Conservation (phyloP, 2,113 vertebrate species). For the Charina bottae region DNA sequence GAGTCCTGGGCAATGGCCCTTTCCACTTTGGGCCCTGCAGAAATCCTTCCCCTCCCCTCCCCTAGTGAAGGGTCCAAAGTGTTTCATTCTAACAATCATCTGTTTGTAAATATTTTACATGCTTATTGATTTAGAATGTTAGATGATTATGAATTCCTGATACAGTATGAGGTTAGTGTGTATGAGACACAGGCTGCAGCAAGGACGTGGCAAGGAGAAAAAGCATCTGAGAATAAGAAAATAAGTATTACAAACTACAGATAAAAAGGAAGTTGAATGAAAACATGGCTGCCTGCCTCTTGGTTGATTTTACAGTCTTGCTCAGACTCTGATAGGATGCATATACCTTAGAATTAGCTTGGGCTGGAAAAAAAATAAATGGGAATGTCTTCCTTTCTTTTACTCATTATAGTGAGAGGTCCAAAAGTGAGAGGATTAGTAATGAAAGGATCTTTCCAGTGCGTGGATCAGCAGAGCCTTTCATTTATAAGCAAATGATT, state of each 20-base stretch:
- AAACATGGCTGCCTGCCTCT: conserved; percentile 27
- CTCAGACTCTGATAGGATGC: conserved; percentile 35
- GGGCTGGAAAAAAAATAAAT: neutral
- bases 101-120: conserved; percentile 82
- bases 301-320: conserved; percentile 15
- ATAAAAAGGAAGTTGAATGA: conserved; percentile 40
- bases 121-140: conserved; percentile 80
- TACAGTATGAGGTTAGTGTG: conserved; percentile 76
- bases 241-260: conserved; percentile 46
- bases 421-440: neutral
- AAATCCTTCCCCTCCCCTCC: neutral
- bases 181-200: conserved; percentile 70
- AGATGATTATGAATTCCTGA: conserved; percentile 82
- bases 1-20: neutral
- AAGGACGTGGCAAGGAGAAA: conserved; percentile 68
- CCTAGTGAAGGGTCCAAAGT: conserved; percentile 51
- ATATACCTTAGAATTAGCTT: conserved; percentile 23
- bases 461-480: neutral
- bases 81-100: conserved; percentile 68
- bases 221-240: conserved; percentile 57
- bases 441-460: neutral
- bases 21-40: neutral
- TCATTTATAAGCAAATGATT: neutral
- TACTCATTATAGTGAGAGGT: conserved; percentile 22
- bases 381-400: neutral